Evolutionary conservation across 2,797 vertebrate species (phyloP).

Genomic region (Myotis daubentonii): DNA sequence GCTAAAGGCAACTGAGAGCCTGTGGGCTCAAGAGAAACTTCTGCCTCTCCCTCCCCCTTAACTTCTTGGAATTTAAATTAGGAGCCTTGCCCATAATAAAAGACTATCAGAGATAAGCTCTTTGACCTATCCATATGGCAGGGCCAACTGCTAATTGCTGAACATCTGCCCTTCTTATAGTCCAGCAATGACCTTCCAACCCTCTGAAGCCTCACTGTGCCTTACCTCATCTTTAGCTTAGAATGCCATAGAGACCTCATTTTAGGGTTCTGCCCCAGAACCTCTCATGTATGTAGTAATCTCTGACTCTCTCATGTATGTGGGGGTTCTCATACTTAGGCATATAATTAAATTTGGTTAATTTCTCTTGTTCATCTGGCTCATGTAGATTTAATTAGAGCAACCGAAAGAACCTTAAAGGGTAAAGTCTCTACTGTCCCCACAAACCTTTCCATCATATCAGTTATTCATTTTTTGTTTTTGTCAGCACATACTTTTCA

Average conservation of each 20-base stretch:
- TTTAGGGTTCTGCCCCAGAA: background rate
- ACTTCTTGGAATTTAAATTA: background rate
- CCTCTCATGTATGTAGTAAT: too few relatives aligned
- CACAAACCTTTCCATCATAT: background rate
- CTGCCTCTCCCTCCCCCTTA: background rate
- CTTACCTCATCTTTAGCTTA: background rate
- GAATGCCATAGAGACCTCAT: background rate
- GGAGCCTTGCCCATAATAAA: background rate
- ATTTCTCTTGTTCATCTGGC: background rate
- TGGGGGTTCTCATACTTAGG: background rate
- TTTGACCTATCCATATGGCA: background rate
- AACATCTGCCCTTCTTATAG: background rate
- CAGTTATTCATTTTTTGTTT: constrained; percentile 62
- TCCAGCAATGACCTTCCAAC: background rate
- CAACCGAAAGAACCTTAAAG: background rate
- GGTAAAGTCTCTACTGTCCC: background rate
- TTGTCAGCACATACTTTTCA: constrained; percentile 53
- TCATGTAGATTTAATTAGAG: background rate
- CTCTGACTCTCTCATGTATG: background rate
- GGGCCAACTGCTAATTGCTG: background rate
- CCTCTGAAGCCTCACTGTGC: background rate
- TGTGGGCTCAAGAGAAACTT: background rate
- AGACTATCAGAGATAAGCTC: background rate
- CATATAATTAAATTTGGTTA: background rate
- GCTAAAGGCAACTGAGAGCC: background rate